Conservation (phyloP, 2,797 vertebrate genomes). For the Chelon auratus region DNA sequence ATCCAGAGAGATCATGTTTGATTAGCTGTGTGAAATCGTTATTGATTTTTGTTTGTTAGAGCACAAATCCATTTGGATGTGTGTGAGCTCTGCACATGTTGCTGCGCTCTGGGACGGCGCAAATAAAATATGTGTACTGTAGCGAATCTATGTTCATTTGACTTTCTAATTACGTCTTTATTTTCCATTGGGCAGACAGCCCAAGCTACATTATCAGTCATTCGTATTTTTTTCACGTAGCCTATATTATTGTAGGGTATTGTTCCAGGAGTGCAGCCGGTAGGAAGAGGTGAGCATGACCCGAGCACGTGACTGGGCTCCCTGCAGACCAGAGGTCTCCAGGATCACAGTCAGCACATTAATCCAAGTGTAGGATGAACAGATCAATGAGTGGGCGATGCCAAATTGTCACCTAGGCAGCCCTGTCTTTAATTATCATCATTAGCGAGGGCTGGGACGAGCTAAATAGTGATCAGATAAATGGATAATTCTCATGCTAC, state of each 20-base stretch:
- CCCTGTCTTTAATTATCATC: slow-evolving; percentile 43
- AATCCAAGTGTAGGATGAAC: slow-evolving; percentile 54
- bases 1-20: slow-evolving; percentile 61
- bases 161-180: slow-evolving; percentile 66
- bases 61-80: slow-evolving; percentile 20
- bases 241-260: neutral
- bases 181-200: slow-evolving; percentile 58
- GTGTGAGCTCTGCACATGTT: slow-evolving; percentile 14
- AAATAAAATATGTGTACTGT: slow-evolving; percentile 52
- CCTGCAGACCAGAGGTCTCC: slow-evolving; percentile 46
- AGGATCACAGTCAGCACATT: slow-evolving; percentile 54
- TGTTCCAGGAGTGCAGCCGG: neutral
- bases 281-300: slow-evolving; percentile 13
- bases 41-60: slow-evolving; percentile 65
- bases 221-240: neutral
- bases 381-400: slow-evolving; percentile 55
- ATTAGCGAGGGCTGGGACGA: slow-evolving; percentile 45
- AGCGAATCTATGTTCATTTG: slow-evolving; percentile 60
- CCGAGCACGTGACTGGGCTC: slow-evolving; percentile 29
- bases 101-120: slow-evolving; percentile 21
- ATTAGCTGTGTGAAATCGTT: slow-evolving; percentile 60
- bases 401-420: slow-evolving; percentile 42
- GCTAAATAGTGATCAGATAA: slow-evolving; percentile 40
- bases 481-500: slow-evolving; percentile 19
- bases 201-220: slow-evolving; percentile 38